Percentiles rank a stretch among this genome's conserved stretches.
Evolutionary conservation across 1,140 invertebrate genomes (phyloP).

Genomic region (Pogonus chalceus): DNA sequence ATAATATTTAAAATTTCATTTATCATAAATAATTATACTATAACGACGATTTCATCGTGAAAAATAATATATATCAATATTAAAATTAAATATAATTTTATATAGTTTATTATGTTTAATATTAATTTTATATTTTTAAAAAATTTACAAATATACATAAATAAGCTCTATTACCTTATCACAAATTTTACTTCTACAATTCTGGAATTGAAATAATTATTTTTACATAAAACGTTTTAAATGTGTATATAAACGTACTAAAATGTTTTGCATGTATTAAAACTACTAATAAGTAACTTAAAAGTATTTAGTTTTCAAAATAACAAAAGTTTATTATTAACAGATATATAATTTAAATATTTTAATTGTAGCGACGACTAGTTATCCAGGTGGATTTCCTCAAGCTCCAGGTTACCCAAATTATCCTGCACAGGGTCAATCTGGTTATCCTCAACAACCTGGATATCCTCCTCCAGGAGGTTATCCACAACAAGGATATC

Average conservation of each 20-base stretch:
- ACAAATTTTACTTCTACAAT: too few species aligned
- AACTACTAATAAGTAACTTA: neutral
- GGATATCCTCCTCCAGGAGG: conserved; percentile 20
- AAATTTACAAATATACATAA: neutral
- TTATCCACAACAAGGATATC: conserved; percentile 18
- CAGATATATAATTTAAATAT: neutral
- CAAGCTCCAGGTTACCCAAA: conserved; percentile 27
- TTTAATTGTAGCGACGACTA: conserved; percentile 31
- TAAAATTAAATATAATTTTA: neutral
- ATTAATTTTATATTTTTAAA: neutral
- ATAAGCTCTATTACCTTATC: too few species aligned
- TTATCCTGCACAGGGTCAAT: neutral
- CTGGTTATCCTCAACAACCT: conserved; percentile 6
- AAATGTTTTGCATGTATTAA: too few species aligned
- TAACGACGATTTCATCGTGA: conserved; percentile 8
- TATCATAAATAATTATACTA: conserved; percentile 5
- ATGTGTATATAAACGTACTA: conserved; percentile 2
- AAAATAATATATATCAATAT: conserved; percentile 6
- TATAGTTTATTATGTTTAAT: neutral
- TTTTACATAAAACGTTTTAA: too few species aligned
- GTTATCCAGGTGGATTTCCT: conserved; percentile 36
- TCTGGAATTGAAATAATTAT: too few species aligned
- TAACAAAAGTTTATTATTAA: conserved; percentile 7
- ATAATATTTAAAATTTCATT: conserved; percentile 5
- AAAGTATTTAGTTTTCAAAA: neutral